Evolutionary conservation across 2,113 vertebrate species (phyloP).

Genomic region (Sturnira hondurensis): DNA sequence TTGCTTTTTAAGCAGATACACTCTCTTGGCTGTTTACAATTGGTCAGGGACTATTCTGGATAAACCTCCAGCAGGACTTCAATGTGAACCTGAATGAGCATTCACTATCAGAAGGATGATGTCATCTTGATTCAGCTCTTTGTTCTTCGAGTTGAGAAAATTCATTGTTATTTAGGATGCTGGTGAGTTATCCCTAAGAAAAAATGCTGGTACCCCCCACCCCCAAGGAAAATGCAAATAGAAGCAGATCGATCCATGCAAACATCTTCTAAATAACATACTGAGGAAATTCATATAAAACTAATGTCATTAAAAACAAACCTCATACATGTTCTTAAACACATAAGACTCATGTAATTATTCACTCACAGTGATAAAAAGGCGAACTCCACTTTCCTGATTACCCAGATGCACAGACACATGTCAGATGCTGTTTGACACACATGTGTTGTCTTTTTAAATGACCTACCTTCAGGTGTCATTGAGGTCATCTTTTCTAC

Average conservation of each 20-base stretch:
- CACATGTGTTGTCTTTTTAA: not conserved
- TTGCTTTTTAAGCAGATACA: not conserved
- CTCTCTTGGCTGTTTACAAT: conserved; percentile 54
- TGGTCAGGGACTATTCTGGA: conserved; percentile 64
- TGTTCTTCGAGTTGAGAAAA: conserved; percentile 46
- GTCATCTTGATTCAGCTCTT: conserved; percentile 70
- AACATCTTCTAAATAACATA: not conserved
- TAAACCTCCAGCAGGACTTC: conserved; percentile 64
- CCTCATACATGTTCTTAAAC: not conserved
- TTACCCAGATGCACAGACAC: not conserved
- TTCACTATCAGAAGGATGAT: conserved; percentile 64
- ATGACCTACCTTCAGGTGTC: not conserved
- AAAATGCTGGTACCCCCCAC: not conserved
- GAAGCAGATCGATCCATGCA: not conserved
- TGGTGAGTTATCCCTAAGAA: conserved; percentile 8
- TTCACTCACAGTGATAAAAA: not conserved
- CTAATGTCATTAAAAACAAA: not conserved
- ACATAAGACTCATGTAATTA: not conserved
- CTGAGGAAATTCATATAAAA: not conserved
- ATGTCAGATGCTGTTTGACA: not conserved
- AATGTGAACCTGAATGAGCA: conserved; percentile 80
- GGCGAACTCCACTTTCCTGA: not conserved
- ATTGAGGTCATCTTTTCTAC: not conserved
- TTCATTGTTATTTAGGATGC: conserved; percentile 66
- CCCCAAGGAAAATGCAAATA: not conserved